These are phyloP conservation scores for Hylia prasina DNA, from an alignment of 2,113 vertebrate genomes.

Conservation along the genomic window DNA sequence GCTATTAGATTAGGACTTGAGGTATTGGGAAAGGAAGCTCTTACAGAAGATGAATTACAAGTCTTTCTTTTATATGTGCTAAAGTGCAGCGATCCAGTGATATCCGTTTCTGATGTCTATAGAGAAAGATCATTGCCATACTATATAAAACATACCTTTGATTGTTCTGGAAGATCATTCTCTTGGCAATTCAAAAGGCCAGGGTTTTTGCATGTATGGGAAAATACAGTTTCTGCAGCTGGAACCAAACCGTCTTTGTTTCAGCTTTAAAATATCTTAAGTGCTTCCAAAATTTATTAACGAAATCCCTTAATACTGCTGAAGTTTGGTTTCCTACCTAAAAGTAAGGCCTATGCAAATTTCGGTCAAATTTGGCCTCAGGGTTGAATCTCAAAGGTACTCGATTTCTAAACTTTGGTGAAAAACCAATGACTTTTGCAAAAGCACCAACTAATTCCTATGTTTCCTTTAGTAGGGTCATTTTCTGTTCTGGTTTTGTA, in stretches of 20 bases:
- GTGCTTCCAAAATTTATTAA: not conserved
- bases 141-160: not conserved
- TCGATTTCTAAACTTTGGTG: not conserved
- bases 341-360: not conserved
- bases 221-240: not conserved
- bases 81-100: not conserved
- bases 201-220: rapidly evolving
- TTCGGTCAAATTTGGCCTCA: not conserved
- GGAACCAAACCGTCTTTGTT: not conserved
- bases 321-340: not conserved
- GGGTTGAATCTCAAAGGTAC: not conserved
- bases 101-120: not conserved
- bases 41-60: not conserved
- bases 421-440: not conserved
- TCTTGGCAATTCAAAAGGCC: not conserved
- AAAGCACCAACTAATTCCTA: not conserved
- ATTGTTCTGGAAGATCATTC: not conserved
- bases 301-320: not conserved
- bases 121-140: not conserved
- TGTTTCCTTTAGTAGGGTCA: not conserved
- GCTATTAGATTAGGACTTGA: conserved; percentile 93
- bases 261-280: not conserved
- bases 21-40: conserved; percentile 65
- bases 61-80: not conserved
- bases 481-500: not conserved